Percentiles rank a stretch among this genome's conserved stretches.
phyloP scores from a whole-genome alignment of 2,888 invertebrate genomes.

The Ochropleura leucogaster region DNA sequence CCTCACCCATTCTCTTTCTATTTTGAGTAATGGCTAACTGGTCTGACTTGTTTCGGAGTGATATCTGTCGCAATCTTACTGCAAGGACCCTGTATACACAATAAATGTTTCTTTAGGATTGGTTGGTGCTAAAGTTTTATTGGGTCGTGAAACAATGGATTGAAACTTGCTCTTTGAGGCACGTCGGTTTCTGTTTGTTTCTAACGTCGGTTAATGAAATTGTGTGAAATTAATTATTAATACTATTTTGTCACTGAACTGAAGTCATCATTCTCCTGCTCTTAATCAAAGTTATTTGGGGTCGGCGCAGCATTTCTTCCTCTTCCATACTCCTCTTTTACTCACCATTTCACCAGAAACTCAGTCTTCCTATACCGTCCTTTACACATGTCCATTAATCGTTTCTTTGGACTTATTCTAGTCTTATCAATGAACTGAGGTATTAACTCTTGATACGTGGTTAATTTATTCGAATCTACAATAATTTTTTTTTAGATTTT shows the following conservation, averaged over 20 bases:
- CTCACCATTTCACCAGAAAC: too few species aligned
- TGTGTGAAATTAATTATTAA: neutral
- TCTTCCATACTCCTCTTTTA: too few species aligned
- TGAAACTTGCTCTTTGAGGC: conserved; percentile 1
- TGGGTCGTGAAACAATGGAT: conserved; percentile 14
- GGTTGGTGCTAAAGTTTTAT: conserved; percentile 20
- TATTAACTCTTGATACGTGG: too few species aligned
- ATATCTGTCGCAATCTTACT: conserved; percentile 57
- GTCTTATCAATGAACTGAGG: too few species aligned
- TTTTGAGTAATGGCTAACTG: conserved; percentile 63
- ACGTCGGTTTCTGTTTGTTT: conserved; percentile 10
- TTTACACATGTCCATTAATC: too few species aligned
- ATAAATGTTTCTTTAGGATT: conserved; percentile 43
- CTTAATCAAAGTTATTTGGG: too few species aligned
- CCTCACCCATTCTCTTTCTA: conserved; percentile 56
- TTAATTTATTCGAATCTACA: too few species aligned
- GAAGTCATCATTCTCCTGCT: too few species aligned
- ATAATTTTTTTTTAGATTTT: too few species aligned
- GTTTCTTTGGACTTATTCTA: too few species aligned
- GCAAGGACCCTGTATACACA: conserved; percentile 50
- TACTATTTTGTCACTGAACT: neutral
- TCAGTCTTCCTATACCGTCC: too few species aligned
- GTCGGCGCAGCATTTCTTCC: too few species aligned
- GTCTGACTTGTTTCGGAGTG: conserved; percentile 53
- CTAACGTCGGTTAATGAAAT: neutral